Percentiles rank a stretch among this genome's conserved stretches.
These are phyloP conservation scores for Scrobipalpa costella DNA, from an alignment of 2,888 invertebrate species.

Conservation along the genomic window DNA sequence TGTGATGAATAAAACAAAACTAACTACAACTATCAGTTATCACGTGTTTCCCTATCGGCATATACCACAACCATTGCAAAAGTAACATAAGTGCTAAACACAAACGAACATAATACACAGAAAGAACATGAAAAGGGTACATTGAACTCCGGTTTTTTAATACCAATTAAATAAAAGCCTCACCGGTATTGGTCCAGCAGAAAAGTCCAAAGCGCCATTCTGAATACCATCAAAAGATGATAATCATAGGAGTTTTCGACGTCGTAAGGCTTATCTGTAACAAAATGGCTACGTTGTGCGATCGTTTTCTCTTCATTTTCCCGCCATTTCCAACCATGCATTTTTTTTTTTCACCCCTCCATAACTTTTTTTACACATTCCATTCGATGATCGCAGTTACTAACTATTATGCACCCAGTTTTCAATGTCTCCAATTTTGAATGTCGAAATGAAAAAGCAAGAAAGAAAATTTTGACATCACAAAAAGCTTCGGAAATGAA, in stretches of 20 bases:
- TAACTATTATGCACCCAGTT: conserved; percentile 46
- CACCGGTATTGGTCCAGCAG: conserved; percentile 75
- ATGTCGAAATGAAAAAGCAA: conserved; percentile 37
- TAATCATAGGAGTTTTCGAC: conserved; percentile 81
- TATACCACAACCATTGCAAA: not conserved
- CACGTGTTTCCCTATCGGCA: not conserved
- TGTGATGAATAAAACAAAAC: no score
- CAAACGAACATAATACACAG: conserved; percentile 24
- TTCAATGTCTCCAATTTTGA: conserved; percentile 42
- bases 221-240: conserved; percentile 81
- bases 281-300: conserved; percentile 78
- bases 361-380: conserved; percentile 41
- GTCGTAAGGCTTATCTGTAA: conserved; percentile 81
- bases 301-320: conserved; percentile 63
- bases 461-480: conserved; percentile 50
- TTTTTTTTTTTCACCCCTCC: conserved; percentile 34
- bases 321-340: conserved; percentile 64
- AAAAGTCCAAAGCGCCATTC: conserved; percentile 75
- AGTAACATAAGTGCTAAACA: conserved; percentile 15
- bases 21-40: no score
- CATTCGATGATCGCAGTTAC: conserved; percentile 49
- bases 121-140: conserved; percentile 56
- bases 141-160: conserved; percentile 57
- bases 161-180: conserved; percentile 60
- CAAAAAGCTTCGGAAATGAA: conserved; percentile 53